phyloP scores from a whole-genome alignment of 2,113 vertebrate species.

The Coptodon rendalli region DNA sequence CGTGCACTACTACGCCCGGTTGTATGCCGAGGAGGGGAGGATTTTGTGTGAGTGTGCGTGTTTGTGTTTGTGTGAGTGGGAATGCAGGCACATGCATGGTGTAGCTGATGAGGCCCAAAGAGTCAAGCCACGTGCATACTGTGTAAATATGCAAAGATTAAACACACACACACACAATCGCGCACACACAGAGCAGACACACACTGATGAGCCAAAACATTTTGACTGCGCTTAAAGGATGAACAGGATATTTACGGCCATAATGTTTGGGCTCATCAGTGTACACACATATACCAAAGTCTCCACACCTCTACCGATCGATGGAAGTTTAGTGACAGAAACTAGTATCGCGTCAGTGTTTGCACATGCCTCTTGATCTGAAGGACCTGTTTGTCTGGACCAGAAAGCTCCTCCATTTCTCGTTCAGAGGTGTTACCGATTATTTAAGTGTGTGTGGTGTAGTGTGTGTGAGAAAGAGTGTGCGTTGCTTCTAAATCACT shows the following conservation, averaged over 20 bases:
- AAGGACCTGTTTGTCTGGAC: conserved; percentile 17
- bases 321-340: neutral
- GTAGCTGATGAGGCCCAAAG: neutral
- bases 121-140: conserved; percentile 21
- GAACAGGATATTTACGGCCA: neutral
- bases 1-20: conserved; percentile 1
- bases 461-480: neutral
- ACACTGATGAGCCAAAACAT: neutral
- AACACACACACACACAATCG: neutral
- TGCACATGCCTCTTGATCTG: neutral
- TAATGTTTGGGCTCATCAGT: neutral
- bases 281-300: neutral
- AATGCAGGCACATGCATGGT: neutral
- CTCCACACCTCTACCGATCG: neutral
- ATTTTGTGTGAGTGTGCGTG: neutral
- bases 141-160: conserved; percentile 32
- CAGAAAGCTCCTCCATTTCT: neutral
- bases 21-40: neutral
- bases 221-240: fast-evolving
- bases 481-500: neutral
- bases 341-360: neutral
- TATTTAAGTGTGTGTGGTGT: neutral
- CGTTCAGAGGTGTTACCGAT: neutral
- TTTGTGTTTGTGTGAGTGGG: neutral
- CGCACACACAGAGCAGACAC: neutral